Conservation (phyloP, 2,113 vertebrate genomes). For the Esox niger region DNA sequence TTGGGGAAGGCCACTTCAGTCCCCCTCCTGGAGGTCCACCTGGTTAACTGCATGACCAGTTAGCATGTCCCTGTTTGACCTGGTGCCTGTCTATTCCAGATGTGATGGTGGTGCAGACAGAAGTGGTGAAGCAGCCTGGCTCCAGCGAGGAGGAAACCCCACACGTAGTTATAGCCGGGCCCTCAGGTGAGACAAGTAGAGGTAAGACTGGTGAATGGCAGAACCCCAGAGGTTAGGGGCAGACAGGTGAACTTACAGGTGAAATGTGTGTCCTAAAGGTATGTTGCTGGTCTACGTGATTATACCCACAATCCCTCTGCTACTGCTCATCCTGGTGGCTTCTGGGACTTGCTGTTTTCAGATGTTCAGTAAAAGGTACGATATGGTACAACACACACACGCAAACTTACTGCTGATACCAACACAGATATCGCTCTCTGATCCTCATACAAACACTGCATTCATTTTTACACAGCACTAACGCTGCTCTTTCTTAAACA, state of each 20-base stretch:
- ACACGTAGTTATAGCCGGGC: conserved; percentile 54
- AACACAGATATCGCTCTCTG: background rate
- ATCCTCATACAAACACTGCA: background rate
- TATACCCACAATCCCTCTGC: conserved; percentile 92
- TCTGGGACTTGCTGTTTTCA: conserved; percentile 94
- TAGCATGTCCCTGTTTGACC: background rate
- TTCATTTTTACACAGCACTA: background rate
- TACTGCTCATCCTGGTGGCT: conserved; percentile 93
- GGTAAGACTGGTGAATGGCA: background rate
- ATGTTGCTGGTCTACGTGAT: conserved; percentile 92
- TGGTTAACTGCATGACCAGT: background rate
- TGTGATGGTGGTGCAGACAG: conserved; percentile 63
- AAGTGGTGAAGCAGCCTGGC: conserved; percentile 38
- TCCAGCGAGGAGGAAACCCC: conserved; percentile 39
- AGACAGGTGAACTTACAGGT: background rate
- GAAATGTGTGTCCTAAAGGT: conserved; percentile 66
- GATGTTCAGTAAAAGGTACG: conserved; percentile 87
- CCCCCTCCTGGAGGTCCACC: background rate
- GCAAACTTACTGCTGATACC: background rate
- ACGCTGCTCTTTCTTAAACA: conserved; percentile 1
- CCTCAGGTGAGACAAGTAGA: conserved; percentile 62
- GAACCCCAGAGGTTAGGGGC: background rate
- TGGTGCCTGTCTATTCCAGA: conserved; percentile 61
- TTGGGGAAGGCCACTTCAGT: background rate
- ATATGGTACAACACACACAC: background rate